Evolutionary conservation across 1,140 invertebrate species (phyloP), one percentile per base, ranked within the genome.

Genomic region (Sinonovacula constricta): DNA sequence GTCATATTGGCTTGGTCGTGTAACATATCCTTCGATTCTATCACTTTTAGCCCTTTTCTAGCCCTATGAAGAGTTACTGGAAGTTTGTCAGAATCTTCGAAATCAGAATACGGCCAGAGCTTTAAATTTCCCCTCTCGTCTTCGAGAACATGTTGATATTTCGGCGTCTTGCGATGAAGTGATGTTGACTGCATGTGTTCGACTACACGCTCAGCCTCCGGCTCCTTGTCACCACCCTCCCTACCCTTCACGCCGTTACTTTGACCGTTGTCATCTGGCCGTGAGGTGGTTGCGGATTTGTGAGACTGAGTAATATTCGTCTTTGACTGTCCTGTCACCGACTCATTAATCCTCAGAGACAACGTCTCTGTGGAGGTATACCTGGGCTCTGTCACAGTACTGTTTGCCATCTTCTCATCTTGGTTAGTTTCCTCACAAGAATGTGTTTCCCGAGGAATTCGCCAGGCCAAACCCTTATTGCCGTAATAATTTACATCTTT

Each of bases 101-200:
- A 65, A 65, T 75, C 71, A 49, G 71, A 66, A 63, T 75, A 75
- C 33, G 71, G 71, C 71, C 71, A 75, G 36, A 66, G 10, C 24
- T 33, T 63, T 66, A 75, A 75, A 31, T 66, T 65, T 57, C 71
- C 71, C 10, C 56, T 65, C 39, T 75, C 71, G 33, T 75, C 71
- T 51, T 75, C 71, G 3, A 75, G 62, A 5, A 75, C 71, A 54
- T 75, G 71, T 56, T 75, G 59, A 49, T 54, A 66, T 1, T 59
- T 62, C 71, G 62, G 59, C 15, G 71, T 39, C 26, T 65, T 59
- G 24, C 65, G 30, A 30, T 65, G 49, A 28, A 75, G 49, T 65
- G 59, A 66, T 31, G 60, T 36, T 18, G 26, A 62, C n/a, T 22
- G n/a, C n/a, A n/a, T n/a, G n/a, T n/a, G n/a, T n/a, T n/a, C n/a